Conservation (phyloP, 2,113 vertebrate species). For the Crypturellus undulatus region DNA sequence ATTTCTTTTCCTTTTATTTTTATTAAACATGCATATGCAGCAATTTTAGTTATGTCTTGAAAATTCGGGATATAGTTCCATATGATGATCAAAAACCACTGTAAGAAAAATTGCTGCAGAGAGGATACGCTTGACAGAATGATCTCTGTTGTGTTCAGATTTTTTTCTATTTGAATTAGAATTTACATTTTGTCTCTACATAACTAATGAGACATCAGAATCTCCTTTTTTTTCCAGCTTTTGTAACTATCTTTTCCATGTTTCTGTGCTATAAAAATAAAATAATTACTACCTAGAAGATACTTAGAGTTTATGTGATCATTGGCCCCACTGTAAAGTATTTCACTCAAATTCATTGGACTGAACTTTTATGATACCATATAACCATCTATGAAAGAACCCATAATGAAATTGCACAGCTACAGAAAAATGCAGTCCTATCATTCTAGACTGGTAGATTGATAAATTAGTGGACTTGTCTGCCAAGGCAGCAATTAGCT, state of each 20-base stretch:
- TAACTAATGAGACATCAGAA: background rate
- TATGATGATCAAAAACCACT: background rate
- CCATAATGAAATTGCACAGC: constrained; percentile 6
- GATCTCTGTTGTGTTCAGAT: background rate
- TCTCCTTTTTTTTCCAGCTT: background rate
- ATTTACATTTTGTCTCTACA: background rate
- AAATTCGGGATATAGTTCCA: background rate
- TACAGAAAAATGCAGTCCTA: background rate
- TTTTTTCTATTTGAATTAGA: background rate
- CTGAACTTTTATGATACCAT: background rate
- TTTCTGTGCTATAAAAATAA: background rate
- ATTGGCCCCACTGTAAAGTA: background rate
- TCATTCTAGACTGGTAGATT: background rate
- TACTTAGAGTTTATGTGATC: background rate
- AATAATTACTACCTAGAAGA: background rate
- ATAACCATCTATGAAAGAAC: constrained; percentile 26
- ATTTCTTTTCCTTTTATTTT: background rate
- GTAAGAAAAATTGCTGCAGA: background rate
- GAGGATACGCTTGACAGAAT: background rate
- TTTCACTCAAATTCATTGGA: constrained; percentile 27
- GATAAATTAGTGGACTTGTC: background rate
- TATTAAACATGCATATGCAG: background rate
- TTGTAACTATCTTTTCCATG: background rate
- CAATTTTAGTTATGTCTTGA: background rate
- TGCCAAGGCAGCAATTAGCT: background rate